These are phyloP conservation scores for Coilia nasus DNA, from an alignment of 2,797 vertebrate species.

Conservation along the genomic window DNA sequence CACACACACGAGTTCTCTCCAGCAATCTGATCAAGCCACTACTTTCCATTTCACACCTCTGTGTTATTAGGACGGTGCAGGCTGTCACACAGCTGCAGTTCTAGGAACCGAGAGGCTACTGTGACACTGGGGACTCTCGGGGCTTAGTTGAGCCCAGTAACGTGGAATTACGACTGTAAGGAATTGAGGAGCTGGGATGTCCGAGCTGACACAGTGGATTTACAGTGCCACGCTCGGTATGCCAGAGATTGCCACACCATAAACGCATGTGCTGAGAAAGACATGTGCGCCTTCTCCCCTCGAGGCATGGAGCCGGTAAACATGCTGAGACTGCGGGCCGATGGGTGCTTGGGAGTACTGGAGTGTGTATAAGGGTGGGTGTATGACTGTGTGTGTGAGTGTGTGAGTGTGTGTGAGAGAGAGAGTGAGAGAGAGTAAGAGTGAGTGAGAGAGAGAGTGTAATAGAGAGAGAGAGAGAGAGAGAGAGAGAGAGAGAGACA, in stretches of 20 bases:
- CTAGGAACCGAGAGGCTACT: not conserved
- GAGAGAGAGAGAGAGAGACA: no score
- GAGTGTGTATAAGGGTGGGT: not conserved
- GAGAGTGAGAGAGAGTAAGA: no score
- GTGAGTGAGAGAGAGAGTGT: not conserved
- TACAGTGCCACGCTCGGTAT: not conserved
- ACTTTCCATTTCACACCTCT: not conserved
- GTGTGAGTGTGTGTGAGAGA: not conserved
- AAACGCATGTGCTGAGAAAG: not conserved
- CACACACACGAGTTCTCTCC: conserved; percentile 7
- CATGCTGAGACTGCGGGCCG: not conserved
- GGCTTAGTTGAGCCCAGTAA: not conserved
- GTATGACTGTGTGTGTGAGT: not conserved
- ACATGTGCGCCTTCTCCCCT: not conserved
- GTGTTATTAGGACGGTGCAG: not conserved
- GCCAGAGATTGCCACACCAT: not conserved
- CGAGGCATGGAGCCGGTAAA: not conserved
- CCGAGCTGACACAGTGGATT: not conserved
- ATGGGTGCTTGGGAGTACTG: not conserved
- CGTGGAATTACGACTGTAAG: no score
- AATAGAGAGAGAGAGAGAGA: no score
- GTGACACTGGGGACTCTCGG: not conserved
- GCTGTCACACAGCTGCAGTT: not conserved
- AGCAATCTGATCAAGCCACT: conserved; percentile 20
- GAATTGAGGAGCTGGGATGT: not conserved